Evolutionary conservation across 2,113 vertebrate genomes (phyloP), one percentile per base, ranked within the genome.

Genomic region (Silurus asotus): DNA sequence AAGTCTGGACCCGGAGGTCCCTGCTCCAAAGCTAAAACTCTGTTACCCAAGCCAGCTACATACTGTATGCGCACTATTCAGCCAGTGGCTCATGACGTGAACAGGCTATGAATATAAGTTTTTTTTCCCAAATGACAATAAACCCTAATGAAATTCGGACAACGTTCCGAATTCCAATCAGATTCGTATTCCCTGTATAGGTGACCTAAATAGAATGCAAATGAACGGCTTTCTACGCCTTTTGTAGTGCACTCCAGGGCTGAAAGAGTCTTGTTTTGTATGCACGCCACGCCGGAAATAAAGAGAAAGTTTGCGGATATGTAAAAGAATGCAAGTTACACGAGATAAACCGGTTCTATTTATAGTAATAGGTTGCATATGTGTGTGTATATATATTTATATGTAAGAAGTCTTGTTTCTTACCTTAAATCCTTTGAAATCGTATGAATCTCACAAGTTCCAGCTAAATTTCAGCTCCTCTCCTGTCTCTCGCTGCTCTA

Each of bases 371-470:
- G 37, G 37, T 37, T 37, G 37, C 37, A 37, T 37, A 37, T 37
- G 37, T 37, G 37, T 37, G 37, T 37, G 37, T 37, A 37, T 37
- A 37, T 37, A 37, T 37, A 37, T 37, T 37, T 37, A 37, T 37
- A 37, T 37, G 3, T 37, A 37, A 37, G 37, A 37, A 37, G 37
- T 37, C 37, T 37, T 37, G 37, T 37, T 37, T 1, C 85, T 61
- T 84, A 89, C 88, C 88, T 87, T 23, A 55, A 56, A 48, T 84
- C 65, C 20, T 58, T 14, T 11, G 25, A 49, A 62, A 51, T 51
- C 77, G 76, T 84, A n/a, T 56, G 23, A 28, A 48, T 14, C 45
- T 13, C 23, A 56, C 25, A 48, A 45, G 5, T 49, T n/a, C 37
- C 48, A 37, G 49, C 61, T 58, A 3, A 37, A 37, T 37, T 37